Base-by-base conservation (phyloP, 1,140 invertebrate genomes). In the Pogonomyrmex barbatus region DNA sequence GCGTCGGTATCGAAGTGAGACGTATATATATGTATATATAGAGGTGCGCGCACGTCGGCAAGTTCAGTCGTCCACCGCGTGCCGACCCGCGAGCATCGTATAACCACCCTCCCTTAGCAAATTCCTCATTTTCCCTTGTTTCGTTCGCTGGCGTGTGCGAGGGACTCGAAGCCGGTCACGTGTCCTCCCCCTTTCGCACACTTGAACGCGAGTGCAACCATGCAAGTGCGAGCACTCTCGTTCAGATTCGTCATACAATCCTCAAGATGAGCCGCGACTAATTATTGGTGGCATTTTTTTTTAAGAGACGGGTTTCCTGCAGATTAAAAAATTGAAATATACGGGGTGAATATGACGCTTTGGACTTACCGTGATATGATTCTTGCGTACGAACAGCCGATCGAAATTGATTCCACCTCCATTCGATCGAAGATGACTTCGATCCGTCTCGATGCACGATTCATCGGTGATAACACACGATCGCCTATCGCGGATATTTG, bases 11-110 rank as follows among this genome's bases (percentile, higher is more conserved):
- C 89, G 87, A 90, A 91, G 91, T 87, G 91, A 89, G 88, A 91
- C 88, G 85, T 91, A 75, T 91, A 91, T 92, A 92, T 90, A 90
- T 90, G 87, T 91, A 91, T 91, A 91, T 92, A 92, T 91, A 89
- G 91, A 88, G 91, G 91, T 91, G 91, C 91, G 91, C 91, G 91
- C 87, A 90, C 91, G 90, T 88, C 90, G 89, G 90, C 90, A 90
- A 90, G 90, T 90, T 92, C 91, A 92, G 91, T 92, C 91, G 91
- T 88, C 89, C 77, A 91, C 87, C 91, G 91, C 91, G 91, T 92
- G 91, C 86, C 90, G 91, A 92, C 76, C 91, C 68, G 91, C 89
- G 91, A 92, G 87, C 90, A 92, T 92, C 91, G 91, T 54, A 89
- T 63, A 77, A 73, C 68, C 82, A 88, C 87, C 89, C 89, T 86